phyloP scores from a whole-genome alignment of 2,797 vertebrate genomes.

The Pangasius macronema region DNA sequence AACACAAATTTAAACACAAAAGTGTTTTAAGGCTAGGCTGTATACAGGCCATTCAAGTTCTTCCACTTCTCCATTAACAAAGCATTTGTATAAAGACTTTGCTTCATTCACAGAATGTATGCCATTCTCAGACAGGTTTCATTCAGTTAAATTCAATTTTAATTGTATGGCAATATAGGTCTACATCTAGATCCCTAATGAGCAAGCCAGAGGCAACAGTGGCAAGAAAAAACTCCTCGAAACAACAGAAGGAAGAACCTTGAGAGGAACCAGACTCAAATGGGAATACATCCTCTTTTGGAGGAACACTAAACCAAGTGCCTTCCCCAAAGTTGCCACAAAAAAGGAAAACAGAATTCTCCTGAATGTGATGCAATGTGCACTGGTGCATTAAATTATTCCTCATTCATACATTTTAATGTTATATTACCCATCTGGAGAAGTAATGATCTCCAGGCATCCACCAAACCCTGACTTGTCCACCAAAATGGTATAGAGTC shows the following conservation, averaged over 20 bases:
- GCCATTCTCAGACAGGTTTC: background rate
- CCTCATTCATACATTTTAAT: background rate
- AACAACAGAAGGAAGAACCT: background rate
- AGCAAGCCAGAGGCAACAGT: background rate
- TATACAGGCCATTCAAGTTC: background rate
- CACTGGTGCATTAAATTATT: background rate
- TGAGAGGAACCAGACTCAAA: constrained; percentile 3
- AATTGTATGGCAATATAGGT: constrained; percentile 3
- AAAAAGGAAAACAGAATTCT: background rate
- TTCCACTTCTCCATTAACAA: background rate
- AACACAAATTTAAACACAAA: background rate
- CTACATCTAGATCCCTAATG: constrained; percentile 1
- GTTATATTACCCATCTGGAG: background rate
- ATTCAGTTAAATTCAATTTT: background rate
- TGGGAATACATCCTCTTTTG: background rate
- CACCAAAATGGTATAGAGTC: background rate
- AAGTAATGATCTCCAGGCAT: background rate
- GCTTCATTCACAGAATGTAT: background rate
- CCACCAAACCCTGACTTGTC: background rate
- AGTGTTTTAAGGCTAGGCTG: background rate
- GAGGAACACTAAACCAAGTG: background rate
- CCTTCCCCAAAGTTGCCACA: background rate
- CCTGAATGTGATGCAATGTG: background rate
- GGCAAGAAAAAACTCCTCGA: background rate
- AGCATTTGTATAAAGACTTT: constrained; percentile 9